Conservation (phyloP, 2,888 invertebrate species). For the Brenthis daphne region DNA sequence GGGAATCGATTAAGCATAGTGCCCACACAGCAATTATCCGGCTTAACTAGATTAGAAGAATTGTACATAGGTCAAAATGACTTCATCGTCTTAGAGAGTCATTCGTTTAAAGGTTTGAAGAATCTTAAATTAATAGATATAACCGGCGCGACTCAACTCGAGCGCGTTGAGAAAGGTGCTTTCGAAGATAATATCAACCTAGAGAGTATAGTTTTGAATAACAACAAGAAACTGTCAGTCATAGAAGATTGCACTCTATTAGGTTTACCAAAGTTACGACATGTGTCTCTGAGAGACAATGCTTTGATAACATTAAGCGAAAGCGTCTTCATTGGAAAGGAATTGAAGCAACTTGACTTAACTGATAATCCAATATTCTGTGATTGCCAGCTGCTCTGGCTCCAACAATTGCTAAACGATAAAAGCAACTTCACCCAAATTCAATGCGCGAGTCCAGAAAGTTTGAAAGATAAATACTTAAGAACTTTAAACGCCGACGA, state of each 20-base stretch:
- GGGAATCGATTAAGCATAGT: conserved; percentile 89
- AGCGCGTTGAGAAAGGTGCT: conserved; percentile 88
- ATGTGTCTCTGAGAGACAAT: conserved; percentile 90
- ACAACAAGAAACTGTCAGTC: conserved; percentile 87
- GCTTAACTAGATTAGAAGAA: conserved; percentile 89
- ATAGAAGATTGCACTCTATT: conserved; percentile 90
- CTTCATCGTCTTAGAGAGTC: conserved; percentile 85
- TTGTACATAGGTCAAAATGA: conserved; percentile 92
- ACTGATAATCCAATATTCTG: conserved; percentile 92
- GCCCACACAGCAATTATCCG: conserved; percentile 88
- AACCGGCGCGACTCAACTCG: conserved; percentile 88
- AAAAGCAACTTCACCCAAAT: conserved; percentile 87
- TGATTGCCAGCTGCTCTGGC: conserved; percentile 91
- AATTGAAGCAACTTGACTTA: conserved; percentile 88
- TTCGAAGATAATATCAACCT: conserved; percentile 91
- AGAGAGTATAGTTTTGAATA: conserved; percentile 88
- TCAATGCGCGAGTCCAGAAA: conserved; percentile 88
- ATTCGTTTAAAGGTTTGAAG: conserved; percentile 89
- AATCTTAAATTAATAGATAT: conserved; percentile 90
- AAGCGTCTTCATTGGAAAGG: conserved; percentile 89
- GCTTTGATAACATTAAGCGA: conserved; percentile 89
- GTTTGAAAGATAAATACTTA: conserved; percentile 86
- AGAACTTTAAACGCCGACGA: conserved; percentile 87
- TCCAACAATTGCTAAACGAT: conserved; percentile 86
- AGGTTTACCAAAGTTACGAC: conserved; percentile 89